phyloP scores from a whole-genome alignment of 2,797 vertebrate genomes.

The Artibeus lituratus region DNA sequence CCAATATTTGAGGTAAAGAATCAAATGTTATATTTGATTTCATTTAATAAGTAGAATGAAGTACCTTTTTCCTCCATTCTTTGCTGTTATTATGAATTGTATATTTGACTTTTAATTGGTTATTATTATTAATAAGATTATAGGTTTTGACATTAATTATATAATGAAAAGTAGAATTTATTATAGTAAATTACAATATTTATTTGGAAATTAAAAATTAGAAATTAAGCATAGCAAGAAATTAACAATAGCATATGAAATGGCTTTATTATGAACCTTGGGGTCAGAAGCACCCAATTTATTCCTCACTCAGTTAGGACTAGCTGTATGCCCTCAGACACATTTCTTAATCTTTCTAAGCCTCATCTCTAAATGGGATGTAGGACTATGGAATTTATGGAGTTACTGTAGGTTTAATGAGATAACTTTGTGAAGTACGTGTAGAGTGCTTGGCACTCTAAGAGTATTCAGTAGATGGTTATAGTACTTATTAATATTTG shows the following conservation, averaged over 20 bases:
- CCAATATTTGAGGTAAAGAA: slow-evolving; percentile 20
- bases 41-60: neutral
- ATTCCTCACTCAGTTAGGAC: neutral
- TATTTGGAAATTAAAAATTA: neutral
- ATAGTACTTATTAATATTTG: slow-evolving; percentile 8
- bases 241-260: neutral
- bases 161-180: neutral
- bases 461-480: neutral
- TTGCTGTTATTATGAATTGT: neutral
- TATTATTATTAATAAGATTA: neutral
- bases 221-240: neutral
- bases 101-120: neutral
- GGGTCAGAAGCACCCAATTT: neutral
- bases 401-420: neutral
- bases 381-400: neutral
- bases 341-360: neutral
- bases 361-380: neutral
- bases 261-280: neutral
- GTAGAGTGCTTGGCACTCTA: neutral
- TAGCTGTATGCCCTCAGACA: neutral
- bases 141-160: neutral
- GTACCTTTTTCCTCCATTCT: neutral
- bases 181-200: neutral
- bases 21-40: slow-evolving; percentile 14
- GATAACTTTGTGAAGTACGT: neutral